Evolutionary conservation across 2,888 invertebrate genomes (phyloP).

Genomic region (Apotomis turbidana): DNA sequence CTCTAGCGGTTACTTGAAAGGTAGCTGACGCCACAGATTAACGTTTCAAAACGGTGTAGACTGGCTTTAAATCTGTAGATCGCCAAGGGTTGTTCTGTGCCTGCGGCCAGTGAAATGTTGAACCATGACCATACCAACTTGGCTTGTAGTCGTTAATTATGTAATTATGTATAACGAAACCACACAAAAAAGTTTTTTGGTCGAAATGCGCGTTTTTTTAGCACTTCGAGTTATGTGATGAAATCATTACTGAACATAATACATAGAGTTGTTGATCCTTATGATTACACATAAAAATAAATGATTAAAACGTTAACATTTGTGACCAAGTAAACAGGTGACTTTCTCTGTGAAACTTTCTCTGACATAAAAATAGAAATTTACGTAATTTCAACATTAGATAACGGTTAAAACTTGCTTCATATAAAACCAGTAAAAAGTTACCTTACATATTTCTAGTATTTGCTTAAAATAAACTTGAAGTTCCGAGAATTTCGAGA

Average conservation of each 20-base stretch:
- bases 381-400: conserved; percentile 7
- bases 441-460: neutral
- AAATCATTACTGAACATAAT: neutral
- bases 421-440: conserved; percentile 3
- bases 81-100: no score
- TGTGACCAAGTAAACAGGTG: conserved; percentile 10
- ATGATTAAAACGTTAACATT: conserved; percentile 5
- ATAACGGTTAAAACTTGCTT: conserved; percentile 14
- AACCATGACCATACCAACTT: no score
- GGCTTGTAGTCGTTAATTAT: no score
- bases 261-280: neutral
- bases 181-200: no score
- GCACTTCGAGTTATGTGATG: no score
- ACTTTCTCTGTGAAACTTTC: conserved; percentile 26
- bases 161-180: no score
- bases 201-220: no score
- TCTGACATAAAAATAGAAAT: conserved; percentile 14
- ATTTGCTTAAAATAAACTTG: neutral
- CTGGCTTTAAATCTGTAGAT: neutral
- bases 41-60: neutral
- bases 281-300: neutral
- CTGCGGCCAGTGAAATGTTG: no score
- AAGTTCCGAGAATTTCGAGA: conserved; percentile 1
- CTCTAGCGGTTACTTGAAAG: conserved; percentile 66
- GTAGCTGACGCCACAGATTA: conserved; percentile 61